Evolutionary conservation across 2,113 vertebrate species (phyloP).

Genomic region (Protomyctophum bolini): DNA sequence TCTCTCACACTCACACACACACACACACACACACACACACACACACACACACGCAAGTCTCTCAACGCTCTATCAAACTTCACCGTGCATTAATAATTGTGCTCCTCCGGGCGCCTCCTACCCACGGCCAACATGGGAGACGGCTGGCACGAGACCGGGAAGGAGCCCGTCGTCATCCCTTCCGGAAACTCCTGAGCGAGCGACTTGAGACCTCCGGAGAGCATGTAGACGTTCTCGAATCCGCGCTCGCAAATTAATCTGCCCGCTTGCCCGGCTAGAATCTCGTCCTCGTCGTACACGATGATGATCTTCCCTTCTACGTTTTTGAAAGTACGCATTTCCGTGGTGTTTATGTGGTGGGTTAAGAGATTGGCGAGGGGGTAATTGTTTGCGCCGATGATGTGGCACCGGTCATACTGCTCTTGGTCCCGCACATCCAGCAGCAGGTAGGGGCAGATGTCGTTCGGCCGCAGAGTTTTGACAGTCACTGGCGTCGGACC

Average conservation of each 20-base stretch:
- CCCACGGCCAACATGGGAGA: conserved; percentile 42
- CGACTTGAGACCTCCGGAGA: conserved; percentile 94
- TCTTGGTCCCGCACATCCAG: conserved; percentile 90
- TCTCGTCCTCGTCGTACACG: conserved; percentile 92
- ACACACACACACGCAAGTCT: too few relatives aligned
- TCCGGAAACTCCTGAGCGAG: conserved; percentile 90
- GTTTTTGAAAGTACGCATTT: conserved; percentile 88
- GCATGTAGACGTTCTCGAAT: conserved; percentile 95
- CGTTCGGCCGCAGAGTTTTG: conserved; percentile 31
- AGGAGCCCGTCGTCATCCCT: conserved; percentile 84
- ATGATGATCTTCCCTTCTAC: conserved; percentile 91
- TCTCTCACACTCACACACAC: too few relatives aligned
- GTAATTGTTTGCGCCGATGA: conserved; percentile 90
- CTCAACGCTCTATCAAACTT: too few relatives aligned
- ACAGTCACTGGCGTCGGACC: conserved; percentile 41
- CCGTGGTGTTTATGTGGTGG: conserved; percentile 82
- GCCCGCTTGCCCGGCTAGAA: conserved; percentile 88
- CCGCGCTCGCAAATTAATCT: conserved; percentile 93
- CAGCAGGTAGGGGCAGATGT: conserved; percentile 91
- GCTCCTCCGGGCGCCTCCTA: conserved; percentile 63
- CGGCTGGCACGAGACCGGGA: conserved; percentile 80
- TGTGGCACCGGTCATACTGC: conserved; percentile 87
- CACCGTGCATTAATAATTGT: too few relatives aligned
- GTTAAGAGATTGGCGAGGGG: conserved; percentile 88
- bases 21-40: too few relatives aligned